Evolutionary conservation across 1,140 invertebrate species (phyloP), one percentile per base, ranked within the genome.

Genomic region (Drosophila sucinea): DNA sequence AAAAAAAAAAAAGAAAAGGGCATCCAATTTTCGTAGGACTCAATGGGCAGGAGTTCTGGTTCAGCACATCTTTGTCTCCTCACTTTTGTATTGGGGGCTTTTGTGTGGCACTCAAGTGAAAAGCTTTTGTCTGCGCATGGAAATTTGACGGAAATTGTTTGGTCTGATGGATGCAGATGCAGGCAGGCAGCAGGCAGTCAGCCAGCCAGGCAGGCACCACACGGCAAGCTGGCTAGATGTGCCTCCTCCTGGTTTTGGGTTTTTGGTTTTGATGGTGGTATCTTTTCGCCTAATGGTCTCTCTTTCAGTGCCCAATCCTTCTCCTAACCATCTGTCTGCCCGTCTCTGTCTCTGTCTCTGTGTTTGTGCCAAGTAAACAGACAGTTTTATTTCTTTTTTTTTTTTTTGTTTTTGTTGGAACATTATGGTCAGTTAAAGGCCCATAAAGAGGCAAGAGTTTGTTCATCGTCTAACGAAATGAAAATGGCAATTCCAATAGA

Each of bases 131-230:
- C 80, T 82, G 84, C 84, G 73, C 84, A 72, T 89, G 84, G 84
- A 87, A 89, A 89, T 87, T 89, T 84, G 84, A 87, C 84, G 83
- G 84, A 87, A 87, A 87, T 87, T 87, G 83, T 89, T 85, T 74
- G 84, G 70, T 74, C 84, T 84, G 84, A 89, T 87, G 85, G 83
- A 89, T 87, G 79, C 79, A 79, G 70, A 47, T 77, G 73, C 77
- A 67, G 30, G 44, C 44, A 35, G 23, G 60, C 47, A 66, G 61
- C 32, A 51, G 32, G 41, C n/a, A 23, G 17, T 17, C 17, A 17
- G 17, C 17, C 17, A 17, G 17, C 17, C 17, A 17, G 17, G 17
- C 17, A 6, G 41, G 44, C 44, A 47, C 44, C 54, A 35, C 56
- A 41, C 4, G 57, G 23, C 32, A 38, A 23, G 5, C 64, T 51